Percentiles rank a stretch among this genome's conserved stretches.
These are phyloP conservation scores for Cantharis rufa DNA, from an alignment of 2,888 invertebrate species.

Conservation along the genomic window DNA sequence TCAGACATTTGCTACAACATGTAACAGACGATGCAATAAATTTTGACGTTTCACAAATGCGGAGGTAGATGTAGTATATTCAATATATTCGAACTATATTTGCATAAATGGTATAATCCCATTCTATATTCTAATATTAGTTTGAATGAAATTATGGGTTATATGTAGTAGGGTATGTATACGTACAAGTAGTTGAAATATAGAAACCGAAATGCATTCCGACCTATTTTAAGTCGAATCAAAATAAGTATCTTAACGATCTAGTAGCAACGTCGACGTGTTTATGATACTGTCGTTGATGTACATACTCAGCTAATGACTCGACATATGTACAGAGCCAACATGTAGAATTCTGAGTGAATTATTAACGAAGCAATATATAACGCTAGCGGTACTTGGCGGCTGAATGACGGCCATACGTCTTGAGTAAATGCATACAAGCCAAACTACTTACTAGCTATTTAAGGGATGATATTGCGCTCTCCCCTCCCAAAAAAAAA, in stretches of 20 bases:
- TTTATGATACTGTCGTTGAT: constrained; percentile 53
- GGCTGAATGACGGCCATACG: constrained; percentile 31
- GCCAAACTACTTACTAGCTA: constrained; percentile 7
- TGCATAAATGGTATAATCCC: not conserved
- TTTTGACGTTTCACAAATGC: not conserved
- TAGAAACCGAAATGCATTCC: not conserved
- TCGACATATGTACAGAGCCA: constrained; percentile 51
- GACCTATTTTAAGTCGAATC: constrained; percentile 21
- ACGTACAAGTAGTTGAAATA: not conserved
- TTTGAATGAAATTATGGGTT: not conserved
- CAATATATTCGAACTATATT: not conserved
- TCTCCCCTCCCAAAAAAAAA: constrained; percentile 33
- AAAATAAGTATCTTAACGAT: constrained; percentile 39
- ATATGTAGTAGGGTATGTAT: not conserved
- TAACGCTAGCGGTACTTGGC: constrained; percentile 40
- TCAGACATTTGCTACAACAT: constrained; percentile 24
- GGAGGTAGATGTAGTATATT: not conserved
- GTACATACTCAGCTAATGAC: constrained; percentile 52
- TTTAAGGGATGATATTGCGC: not conserved
- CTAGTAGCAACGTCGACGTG: constrained; percentile 48
- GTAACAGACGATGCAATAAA: not conserved
- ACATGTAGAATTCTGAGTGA: constrained; percentile 49
- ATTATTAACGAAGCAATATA: constrained; percentile 49
- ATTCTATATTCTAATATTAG: not conserved
- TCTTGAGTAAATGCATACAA: constrained; percentile 28